Evolutionary conservation across 1,140 invertebrate species (phyloP).

Genomic region (Scaptomyza hsui): DNA sequence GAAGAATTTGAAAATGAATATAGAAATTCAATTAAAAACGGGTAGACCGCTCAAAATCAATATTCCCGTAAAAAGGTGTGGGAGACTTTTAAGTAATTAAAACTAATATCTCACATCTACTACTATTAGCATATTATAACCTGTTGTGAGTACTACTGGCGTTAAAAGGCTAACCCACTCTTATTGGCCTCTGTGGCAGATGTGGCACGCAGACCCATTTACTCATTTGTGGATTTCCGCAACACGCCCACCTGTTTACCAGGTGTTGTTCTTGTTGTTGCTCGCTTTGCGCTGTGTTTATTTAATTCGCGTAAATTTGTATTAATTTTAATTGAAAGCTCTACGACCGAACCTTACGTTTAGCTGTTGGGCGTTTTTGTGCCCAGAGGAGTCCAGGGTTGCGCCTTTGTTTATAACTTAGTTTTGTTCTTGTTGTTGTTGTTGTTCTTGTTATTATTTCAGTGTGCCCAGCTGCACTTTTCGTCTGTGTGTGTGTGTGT

Average conservation of each 20-base stretch:
- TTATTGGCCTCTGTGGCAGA: not conserved
- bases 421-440: constrained; percentile 17
- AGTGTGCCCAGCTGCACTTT: constrained; percentile 54
- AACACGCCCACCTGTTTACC: constrained; percentile 14
- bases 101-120: not conserved
- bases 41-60: no score
- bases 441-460: constrained; percentile 32
- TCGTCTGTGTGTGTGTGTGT: constrained; percentile 41
- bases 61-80: no score
- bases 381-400: constrained; percentile 9
- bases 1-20: not conserved
- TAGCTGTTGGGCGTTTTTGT: constrained; percentile 32
- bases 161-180: constrained; percentile 1
- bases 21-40: constrained; percentile 1
- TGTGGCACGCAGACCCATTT: not conserved
- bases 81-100: not conserved
- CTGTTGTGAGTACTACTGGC: not conserved
- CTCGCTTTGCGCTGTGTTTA: constrained; percentile 53
- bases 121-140: no score
- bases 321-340: constrained; percentile 83
- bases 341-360: constrained; percentile 62
- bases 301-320: constrained; percentile 80
- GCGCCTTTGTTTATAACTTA: constrained; percentile 62
- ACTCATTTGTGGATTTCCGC: constrained; percentile 1
- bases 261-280: constrained; percentile 14